These are phyloP conservation scores for Patiria pectinifera DNA, from an alignment of 53 echinoderm and acorn worm genomes.

Conservation along the genomic window DNA sequence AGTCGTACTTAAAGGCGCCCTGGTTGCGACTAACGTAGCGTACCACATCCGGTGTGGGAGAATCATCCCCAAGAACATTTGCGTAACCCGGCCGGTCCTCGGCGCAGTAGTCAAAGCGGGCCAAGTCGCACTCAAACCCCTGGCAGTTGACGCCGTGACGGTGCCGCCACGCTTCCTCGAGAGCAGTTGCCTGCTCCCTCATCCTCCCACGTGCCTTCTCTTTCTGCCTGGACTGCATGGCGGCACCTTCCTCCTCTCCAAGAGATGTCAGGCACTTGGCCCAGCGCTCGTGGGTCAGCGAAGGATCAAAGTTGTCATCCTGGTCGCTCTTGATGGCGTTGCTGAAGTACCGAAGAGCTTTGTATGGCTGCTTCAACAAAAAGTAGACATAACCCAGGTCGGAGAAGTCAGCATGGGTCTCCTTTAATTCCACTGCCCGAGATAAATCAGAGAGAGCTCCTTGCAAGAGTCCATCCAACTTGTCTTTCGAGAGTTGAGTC, in stretches of 20 bases:
- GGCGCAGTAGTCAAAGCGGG: slow-evolving; percentile 82
- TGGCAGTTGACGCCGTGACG: slow-evolving; percentile 84
- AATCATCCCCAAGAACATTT: slow-evolving; percentile 72
- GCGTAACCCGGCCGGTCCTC: slow-evolving; percentile 82
- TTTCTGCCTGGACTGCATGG: slow-evolving; percentile 54
- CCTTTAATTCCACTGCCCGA: slow-evolving; percentile 67
- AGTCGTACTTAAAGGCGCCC: slow-evolving; percentile 76
- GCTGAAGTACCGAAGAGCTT: slow-evolving; percentile 78
- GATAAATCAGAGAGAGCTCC: slow-evolving; percentile 75
- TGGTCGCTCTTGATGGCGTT: slow-evolving; percentile 69
- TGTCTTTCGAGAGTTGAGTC: background rate
- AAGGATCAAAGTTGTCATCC: slow-evolving; percentile 80
- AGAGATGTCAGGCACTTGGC: slow-evolving; percentile 72
- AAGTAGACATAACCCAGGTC: slow-evolving; percentile 82
- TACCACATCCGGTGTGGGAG: slow-evolving; percentile 16
- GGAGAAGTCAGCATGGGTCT: slow-evolving; percentile 86
- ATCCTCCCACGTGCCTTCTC: slow-evolving; percentile 40
- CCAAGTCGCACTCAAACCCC: slow-evolving; percentile 85
- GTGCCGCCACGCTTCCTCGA: slow-evolving; percentile 74
- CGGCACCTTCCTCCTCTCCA: slow-evolving; percentile 78
- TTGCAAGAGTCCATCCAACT: slow-evolving; percentile 45
- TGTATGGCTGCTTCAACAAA: slow-evolving; percentile 70
- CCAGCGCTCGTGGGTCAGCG: slow-evolving; percentile 84
- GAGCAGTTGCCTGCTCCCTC: slow-evolving; percentile 47
- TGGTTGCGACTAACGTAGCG: slow-evolving; percentile 28